phyloP scores from a whole-genome alignment of 2,888 invertebrate species.

The Drosophila mayaguana region DNA sequence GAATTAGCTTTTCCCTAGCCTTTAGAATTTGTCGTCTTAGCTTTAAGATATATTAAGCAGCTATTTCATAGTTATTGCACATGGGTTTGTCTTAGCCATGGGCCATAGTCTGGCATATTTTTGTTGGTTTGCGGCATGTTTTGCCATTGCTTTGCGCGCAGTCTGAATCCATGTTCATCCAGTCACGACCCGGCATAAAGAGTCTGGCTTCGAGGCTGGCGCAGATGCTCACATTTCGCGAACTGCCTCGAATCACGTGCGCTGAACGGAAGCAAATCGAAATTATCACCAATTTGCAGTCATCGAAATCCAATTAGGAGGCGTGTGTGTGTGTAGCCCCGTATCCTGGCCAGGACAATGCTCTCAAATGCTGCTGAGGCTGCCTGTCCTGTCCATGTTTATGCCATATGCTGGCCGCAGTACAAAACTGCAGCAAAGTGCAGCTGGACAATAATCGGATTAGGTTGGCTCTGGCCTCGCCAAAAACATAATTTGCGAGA shows the following conservation, averaged over 20 bases:
- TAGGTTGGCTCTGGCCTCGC: conserved; percentile 57
- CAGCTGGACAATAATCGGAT: conserved; percentile 69
- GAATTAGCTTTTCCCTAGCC: background rate
- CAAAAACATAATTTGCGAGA: conserved; percentile 79
- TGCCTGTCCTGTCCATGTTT: conserved; percentile 41
- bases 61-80: background rate
- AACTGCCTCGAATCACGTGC: conserved; percentile 67
- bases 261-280: conserved; percentile 73
- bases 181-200: conserved; percentile 66
- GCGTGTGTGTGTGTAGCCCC: conserved; percentile 51
- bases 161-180: conserved; percentile 59
- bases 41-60: conserved; percentile 10
- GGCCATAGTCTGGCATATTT: conserved; percentile 22
- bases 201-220: conserved; percentile 39
- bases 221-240: conserved; percentile 74
- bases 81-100: no score
- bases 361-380: conserved; percentile 34
- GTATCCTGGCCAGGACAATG: conserved; percentile 45
- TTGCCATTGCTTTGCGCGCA: conserved; percentile 9
- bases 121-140: conserved; percentile 13
- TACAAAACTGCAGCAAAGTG: conserved; percentile 57
- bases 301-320: conserved; percentile 83
- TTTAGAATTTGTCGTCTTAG: background rate
- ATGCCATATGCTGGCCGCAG: conserved; percentile 63
- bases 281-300: conserved; percentile 84